Evolutionary conservation across 2,888 invertebrate species (phyloP).

Genomic region (Sicus ferrugineus): DNA sequence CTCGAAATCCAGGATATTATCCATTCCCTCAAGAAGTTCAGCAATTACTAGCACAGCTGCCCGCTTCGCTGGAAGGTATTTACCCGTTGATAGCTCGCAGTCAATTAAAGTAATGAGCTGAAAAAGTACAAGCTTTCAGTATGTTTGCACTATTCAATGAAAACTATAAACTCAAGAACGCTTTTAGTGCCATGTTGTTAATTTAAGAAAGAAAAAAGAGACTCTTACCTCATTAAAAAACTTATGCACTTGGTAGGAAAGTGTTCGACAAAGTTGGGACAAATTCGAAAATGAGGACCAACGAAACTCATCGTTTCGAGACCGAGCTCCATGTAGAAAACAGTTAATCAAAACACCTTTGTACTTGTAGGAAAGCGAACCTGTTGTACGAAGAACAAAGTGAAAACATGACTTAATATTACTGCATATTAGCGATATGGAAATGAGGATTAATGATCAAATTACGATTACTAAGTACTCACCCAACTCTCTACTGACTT

Average conservation of each 20-base stretch:
- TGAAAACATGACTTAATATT: too few relatives aligned
- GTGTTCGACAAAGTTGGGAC: constrained; percentile 56
- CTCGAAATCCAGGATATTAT: constrained; percentile 59
- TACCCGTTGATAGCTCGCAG: constrained; percentile 52
- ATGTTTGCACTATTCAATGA: background rate
- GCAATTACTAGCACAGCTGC: constrained; percentile 59
- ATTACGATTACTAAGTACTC: constrained; percentile 26
- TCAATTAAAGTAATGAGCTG: constrained; percentile 53
- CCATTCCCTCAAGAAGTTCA: constrained; percentile 60
- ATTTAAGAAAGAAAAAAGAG: background rate
- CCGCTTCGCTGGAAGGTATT: constrained; percentile 60
- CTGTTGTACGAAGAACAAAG: constrained; percentile 41
- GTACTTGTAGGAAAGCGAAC: constrained; percentile 59
- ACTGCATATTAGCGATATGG: too few relatives aligned
- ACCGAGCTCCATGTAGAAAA: constrained; percentile 57
- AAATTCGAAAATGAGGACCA: constrained; percentile 62
- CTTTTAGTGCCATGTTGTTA: too few relatives aligned
- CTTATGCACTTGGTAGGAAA: constrained; percentile 60
- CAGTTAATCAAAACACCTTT: constrained; percentile 58
- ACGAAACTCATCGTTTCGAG: constrained; percentile 56
- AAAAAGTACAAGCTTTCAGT: background rate
- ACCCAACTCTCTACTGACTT: constrained; percentile 59
- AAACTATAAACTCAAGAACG: too few relatives aligned
- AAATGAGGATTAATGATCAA: too few relatives aligned
- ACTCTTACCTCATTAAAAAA: constrained; percentile 60